These are phyloP conservation scores for Hypomecis punctinalis DNA, from an alignment of 2,888 invertebrate species.

Conservation along the genomic window DNA sequence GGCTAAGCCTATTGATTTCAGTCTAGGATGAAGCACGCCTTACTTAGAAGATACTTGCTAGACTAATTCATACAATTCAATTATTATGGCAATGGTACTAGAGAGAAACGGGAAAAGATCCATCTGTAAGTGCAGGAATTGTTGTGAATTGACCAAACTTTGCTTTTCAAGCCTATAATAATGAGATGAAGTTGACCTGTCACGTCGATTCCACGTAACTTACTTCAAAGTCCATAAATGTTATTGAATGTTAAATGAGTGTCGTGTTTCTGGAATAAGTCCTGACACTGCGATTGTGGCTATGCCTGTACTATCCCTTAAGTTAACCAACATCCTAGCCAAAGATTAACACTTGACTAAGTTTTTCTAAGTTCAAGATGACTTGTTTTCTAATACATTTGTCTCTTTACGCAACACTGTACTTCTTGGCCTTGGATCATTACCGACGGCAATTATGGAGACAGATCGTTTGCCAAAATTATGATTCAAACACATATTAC, in stretches of 20 bases:
- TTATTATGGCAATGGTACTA: neutral
- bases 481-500: slow-evolving; percentile 73
- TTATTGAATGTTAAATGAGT: neutral
- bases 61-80: neutral
- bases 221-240: neutral
- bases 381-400: slow-evolving; percentile 26
- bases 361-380: neutral
- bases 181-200: no score
- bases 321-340: no score
- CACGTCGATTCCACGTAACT: neutral
- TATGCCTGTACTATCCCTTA: no score
- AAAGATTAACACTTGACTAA: neutral
- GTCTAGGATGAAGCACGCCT: no score
- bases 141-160: no score
- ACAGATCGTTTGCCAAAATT: slow-evolving; percentile 70
- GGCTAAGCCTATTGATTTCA: no score
- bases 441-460: slow-evolving; percentile 62
- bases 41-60: neutral
- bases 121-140: no score
- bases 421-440: slow-evolving; percentile 55
- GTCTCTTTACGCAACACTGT: slow-evolving; percentile 52
- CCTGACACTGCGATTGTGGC: no score
- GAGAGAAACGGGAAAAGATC: no score
- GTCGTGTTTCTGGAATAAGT: no score
- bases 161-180: no score